These are phyloP conservation scores for Natator depressus DNA, from an alignment of 2,113 vertebrate genomes.

Conservation along the genomic window DNA sequence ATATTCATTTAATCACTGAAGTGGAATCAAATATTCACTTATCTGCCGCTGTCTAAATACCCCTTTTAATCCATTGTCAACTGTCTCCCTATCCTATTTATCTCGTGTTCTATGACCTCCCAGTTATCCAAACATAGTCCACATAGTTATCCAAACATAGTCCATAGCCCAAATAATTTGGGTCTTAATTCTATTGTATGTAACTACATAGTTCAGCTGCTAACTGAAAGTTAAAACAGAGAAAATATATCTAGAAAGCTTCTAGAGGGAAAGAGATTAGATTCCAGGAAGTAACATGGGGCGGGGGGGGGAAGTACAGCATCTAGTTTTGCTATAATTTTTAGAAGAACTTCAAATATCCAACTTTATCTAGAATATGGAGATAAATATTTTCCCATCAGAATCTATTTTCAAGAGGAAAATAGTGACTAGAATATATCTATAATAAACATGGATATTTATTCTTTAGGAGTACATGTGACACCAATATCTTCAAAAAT, in stretches of 20 bases:
- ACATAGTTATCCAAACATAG: background rate
- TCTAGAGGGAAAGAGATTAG: background rate
- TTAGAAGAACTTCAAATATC: constrained; percentile 7
- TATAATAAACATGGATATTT: background rate
- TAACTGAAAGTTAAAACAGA: background rate
- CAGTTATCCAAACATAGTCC: background rate
- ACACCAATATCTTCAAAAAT: background rate
- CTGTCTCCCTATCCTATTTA: background rate
- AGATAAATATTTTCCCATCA: background rate
- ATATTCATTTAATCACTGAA: background rate
- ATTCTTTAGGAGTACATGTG: background rate
- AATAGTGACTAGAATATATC: background rate
- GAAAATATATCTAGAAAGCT: background rate
- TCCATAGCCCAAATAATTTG: background rate
- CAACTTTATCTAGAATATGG: background rate
- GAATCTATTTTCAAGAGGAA: background rate
- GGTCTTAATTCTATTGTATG: background rate
- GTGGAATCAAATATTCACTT: background rate
- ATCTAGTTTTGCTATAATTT: background rate
- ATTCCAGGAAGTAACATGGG: background rate
- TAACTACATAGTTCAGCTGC: background rate
- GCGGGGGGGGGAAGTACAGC: background rate
- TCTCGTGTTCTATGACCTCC: background rate
- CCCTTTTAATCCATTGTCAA: background rate
- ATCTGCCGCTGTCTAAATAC: background rate